Evolutionary conservation across 2,888 invertebrate species (phyloP).

Genomic region (Antheraea assamensis): DNA sequence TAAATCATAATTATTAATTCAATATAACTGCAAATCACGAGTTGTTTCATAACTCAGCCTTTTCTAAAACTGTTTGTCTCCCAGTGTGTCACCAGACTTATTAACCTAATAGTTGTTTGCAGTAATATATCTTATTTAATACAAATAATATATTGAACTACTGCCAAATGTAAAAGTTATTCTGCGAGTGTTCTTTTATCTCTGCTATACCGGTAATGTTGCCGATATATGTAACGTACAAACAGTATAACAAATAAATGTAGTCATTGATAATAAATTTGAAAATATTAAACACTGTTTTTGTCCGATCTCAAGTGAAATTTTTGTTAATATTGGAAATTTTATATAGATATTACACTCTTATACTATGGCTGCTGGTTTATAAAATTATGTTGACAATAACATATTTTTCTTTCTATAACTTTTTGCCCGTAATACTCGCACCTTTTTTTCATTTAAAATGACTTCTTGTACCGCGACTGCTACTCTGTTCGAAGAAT

Average conservation of each 20-base stretch:
- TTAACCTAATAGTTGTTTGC: constrained; percentile 38
- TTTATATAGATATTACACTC: not conserved
- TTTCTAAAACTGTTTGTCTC: constrained; percentile 25
- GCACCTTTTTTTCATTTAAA: too few species aligned
- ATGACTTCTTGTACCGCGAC: too few species aligned
- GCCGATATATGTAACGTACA: constrained; percentile 26
- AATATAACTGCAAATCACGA: not conserved
- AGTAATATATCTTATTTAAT: constrained; percentile 54
- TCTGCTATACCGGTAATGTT: constrained; percentile 15
- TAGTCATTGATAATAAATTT: not conserved
- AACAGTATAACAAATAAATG: constrained; percentile 23
- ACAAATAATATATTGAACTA: constrained; percentile 51
- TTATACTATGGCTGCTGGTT: too few species aligned
- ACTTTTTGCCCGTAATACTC: too few species aligned
- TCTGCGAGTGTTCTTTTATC: constrained; percentile 29
- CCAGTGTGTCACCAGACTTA: constrained; percentile 29
- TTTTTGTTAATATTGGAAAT: not conserved
- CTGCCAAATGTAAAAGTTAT: constrained; percentile 56
- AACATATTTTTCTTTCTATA: not conserved
- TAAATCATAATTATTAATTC: not conserved
- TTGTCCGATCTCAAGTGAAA: not conserved
- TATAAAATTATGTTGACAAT: not conserved
- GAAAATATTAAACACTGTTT: not conserved
- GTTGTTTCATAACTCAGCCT: not conserved
- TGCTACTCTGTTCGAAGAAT: too few species aligned